phyloP scores from a whole-genome alignment of 64 coral and sea anemone species.

The Catalaphyllia jardinei region DNA sequence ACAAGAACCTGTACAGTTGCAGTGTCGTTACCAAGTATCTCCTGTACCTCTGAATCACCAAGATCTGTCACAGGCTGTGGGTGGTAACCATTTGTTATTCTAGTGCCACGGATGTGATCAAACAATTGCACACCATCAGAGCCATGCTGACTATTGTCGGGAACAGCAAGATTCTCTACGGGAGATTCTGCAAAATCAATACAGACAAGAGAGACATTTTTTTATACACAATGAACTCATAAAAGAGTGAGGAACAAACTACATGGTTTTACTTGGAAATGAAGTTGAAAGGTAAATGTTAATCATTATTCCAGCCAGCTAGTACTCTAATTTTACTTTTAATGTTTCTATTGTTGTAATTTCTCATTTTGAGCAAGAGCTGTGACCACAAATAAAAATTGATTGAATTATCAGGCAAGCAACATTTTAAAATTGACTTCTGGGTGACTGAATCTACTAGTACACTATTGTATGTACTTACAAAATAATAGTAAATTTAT shows the following conservation, averaged over 20 bases:
- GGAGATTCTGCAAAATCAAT: neutral
- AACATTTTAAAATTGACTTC: too few species aligned
- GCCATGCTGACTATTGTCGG: neutral
- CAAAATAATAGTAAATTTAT: too few species aligned
- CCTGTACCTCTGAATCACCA: slow-evolving; percentile 19
- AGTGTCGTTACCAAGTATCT: neutral
- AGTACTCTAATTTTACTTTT: too few species aligned
- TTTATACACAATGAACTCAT: neutral
- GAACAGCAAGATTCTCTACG: neutral
- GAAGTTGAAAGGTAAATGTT: too few species aligned
- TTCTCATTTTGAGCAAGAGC: too few species aligned
- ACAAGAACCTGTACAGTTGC: slow-evolving; percentile 27
- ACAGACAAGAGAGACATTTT: neutral
- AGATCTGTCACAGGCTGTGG: slow-evolving; percentile 1
- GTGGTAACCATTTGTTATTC: slow-evolving; percentile 4
- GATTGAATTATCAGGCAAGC: too few species aligned
- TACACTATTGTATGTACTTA: too few species aligned
- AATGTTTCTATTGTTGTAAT: too few species aligned
- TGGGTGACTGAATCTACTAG: too few species aligned
- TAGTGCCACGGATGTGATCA: neutral
- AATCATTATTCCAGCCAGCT: too few species aligned
- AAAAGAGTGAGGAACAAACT: neutral
- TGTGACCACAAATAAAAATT: too few species aligned
- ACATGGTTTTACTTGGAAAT: too few species aligned
- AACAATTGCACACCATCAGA: neutral